Evolutionary conservation across 2,797 vertebrate genomes (phyloP).

Genomic region (Octomys mimax): DNA sequence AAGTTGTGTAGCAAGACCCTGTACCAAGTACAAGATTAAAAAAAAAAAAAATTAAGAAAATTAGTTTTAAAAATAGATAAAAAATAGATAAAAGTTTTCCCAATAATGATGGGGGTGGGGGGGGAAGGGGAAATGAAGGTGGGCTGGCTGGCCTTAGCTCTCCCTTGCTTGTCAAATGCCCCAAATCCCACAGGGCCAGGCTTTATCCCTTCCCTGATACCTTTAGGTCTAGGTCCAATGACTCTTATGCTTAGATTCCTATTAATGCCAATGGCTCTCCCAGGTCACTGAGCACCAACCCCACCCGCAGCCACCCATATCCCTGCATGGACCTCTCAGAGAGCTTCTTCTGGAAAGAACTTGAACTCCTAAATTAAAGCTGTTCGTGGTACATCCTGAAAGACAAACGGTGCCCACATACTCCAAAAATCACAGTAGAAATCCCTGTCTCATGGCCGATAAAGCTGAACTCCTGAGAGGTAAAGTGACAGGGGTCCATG

Average conservation of each 20-base stretch:
- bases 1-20: too few relatives aligned
- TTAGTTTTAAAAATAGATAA: too few relatives aligned
- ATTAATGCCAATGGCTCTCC: neutral
- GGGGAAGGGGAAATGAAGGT: too few relatives aligned
- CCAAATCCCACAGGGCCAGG: neutral
- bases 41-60: too few relatives aligned
- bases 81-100: neutral
- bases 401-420: neutral
- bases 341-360: neutral
- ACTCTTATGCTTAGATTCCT: neutral
- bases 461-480: neutral
- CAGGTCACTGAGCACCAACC: neutral
- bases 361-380: constrained; percentile 23
- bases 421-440: constrained; percentile 11
- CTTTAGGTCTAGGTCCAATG: neutral
- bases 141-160: neutral
- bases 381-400: neutral
- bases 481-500: neutral
- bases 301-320: neutral
- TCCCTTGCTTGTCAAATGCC: neutral
- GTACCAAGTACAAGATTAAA: too few relatives aligned
- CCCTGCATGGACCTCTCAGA: neutral
- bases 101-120: neutral
- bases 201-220: neutral
- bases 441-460: constrained; percentile 10